phyloP scores from a whole-genome alignment of 2,888 invertebrate species.

The Euzophera pinguis region DNA sequence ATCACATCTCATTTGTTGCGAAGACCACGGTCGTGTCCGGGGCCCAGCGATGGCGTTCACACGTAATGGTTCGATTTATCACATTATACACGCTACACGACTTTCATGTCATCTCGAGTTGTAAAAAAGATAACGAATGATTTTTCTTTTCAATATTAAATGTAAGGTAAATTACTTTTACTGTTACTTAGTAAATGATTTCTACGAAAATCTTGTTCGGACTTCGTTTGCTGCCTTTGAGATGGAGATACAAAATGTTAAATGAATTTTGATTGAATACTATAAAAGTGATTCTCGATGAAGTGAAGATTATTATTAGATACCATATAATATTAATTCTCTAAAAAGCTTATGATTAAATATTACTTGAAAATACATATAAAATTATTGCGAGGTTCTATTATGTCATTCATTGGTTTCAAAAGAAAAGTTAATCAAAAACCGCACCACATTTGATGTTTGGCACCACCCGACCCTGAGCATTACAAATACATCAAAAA shows the following conservation, averaged over 20 bases:
- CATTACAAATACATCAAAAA: neutral
- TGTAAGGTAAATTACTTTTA: neutral
- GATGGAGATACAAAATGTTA: neutral
- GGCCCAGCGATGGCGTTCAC: slow-evolving; percentile 3
- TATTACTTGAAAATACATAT: too few species aligned
- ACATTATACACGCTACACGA: slow-evolving; percentile 3
- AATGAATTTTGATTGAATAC: neutral
- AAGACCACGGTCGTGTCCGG: slow-evolving; percentile 10
- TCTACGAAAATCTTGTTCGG: neutral
- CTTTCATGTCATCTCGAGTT: neutral
- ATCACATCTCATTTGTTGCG: slow-evolving; percentile 10
- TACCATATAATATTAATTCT: too few species aligned
- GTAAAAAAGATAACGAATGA: slow-evolving; percentile 7
- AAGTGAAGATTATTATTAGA: too few species aligned
- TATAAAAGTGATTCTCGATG: too few species aligned
- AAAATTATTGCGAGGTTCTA: neutral
- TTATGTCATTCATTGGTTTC: neutral
- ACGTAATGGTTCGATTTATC: slow-evolving; percentile 12
- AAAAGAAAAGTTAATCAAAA: neutral
- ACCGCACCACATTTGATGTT: neutral
- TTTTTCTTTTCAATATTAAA: slow-evolving; percentile 4
- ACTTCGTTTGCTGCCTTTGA: neutral
- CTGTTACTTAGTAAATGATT: neutral
- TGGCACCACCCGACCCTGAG: neutral
- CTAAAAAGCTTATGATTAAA: too few species aligned